phyloP scores from a whole-genome alignment of 1,140 invertebrate genomes.

The Wasmannia auropunctata region DNA sequence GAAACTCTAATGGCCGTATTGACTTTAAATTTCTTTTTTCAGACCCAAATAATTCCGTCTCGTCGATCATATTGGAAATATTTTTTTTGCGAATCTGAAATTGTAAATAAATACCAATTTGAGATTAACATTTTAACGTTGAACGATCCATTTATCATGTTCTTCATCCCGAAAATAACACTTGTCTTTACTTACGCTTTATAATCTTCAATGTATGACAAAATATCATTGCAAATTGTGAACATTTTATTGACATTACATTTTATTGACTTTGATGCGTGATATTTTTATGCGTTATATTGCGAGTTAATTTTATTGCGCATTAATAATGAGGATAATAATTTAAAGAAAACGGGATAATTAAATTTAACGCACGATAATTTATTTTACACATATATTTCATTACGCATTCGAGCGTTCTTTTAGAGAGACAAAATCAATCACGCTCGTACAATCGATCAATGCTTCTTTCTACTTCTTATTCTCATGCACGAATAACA shows the following conservation, averaged over 20 bases:
- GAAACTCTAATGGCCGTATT: no score
- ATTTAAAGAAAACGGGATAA: neutral
- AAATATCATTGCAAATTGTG: neutral
- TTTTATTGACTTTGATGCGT: neutral
- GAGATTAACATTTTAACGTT: no score
- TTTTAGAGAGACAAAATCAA: conserved; percentile 68
- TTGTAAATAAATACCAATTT: neutral
- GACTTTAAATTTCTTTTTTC: neutral
- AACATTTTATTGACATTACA: neutral
- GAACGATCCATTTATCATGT: neutral
- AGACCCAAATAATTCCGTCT: neutral
- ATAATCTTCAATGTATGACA: neutral
- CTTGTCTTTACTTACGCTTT: no score
- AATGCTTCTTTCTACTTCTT: conserved; percentile 55
- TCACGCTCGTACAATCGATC: conserved; percentile 65
- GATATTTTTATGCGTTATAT: neutral
- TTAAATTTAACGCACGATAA: conserved; percentile 15
- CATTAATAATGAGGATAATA: neutral
- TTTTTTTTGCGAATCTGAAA: neutral
- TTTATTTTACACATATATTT: conserved; percentile 72
- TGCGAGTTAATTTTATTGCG: neutral
- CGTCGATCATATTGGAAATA: neutral
- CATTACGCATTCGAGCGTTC: conserved; percentile 67
- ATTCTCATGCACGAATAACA: conserved; percentile 59
- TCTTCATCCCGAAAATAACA: neutral